Conservation (phyloP, 2,797 vertebrate species). For the Glyptemys insculpta region DNA sequence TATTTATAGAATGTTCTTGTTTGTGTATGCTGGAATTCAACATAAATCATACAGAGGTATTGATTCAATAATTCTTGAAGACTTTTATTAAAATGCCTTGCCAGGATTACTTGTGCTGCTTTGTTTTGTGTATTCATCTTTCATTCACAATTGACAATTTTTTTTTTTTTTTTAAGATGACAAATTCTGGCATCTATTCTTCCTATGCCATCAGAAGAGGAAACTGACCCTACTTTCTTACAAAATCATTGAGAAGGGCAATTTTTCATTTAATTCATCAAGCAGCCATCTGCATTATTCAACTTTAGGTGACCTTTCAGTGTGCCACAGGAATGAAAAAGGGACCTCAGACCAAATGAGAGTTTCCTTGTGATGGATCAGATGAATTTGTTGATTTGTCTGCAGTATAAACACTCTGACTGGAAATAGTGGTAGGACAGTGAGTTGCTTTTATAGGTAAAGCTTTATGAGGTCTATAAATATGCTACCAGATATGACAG, state of each 20-base stretch:
- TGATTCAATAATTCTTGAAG: not conserved
- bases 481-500: not conserved
- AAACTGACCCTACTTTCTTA: not conserved
- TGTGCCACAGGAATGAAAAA: not conserved
- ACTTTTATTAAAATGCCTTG: not conserved
- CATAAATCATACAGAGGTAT: slow-evolving; percentile 47
- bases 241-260: not conserved
- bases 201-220: not conserved
- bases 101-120: not conserved
- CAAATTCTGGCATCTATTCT: not conserved
- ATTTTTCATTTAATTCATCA: not conserved
- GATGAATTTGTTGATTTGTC: not conserved
- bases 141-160: not conserved
- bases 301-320: not conserved
- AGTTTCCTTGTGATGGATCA: not conserved
- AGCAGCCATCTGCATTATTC: not conserved
- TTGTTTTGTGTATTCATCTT: not conserved
- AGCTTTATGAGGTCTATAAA: not conserved
- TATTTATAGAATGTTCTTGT: slow-evolving; percentile 13
- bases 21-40: not conserved
- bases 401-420: not conserved
- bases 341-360: not conserved
- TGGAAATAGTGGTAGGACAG: not conserved
- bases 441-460: not conserved
- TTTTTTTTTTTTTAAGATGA: not conserved